Conservation (phyloP, 2,113 vertebrate species). For the Cephalopterus ornatus region DNA sequence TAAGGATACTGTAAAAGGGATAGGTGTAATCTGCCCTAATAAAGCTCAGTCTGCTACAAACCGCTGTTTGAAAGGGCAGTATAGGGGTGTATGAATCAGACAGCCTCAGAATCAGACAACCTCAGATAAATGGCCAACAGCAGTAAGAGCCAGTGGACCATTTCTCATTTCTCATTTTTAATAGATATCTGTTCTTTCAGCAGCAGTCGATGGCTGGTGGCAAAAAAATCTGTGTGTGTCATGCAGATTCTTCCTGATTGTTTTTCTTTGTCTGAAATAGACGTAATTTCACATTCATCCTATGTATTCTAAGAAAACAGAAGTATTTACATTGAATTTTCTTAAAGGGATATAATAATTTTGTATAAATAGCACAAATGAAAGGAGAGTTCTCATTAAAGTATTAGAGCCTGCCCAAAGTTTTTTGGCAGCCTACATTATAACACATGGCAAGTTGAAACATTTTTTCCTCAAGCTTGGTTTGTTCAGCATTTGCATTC, state of each 20-base stretch:
- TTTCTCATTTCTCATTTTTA: neutral
- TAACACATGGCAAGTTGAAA: neutral
- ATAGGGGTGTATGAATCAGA: neutral
- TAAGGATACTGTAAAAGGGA: neutral
- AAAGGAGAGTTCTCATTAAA: conserved; percentile 2
- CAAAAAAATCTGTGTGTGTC: neutral
- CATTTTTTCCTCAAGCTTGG: neutral
- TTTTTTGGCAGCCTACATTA: neutral
- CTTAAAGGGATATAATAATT: neutral
- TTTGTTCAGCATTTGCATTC: neutral
- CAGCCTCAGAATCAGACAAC: neutral
- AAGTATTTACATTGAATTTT: neutral
- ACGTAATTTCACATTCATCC: neutral
- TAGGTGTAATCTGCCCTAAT: neutral
- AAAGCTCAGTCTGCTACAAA: neutral
- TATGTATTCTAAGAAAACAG: neutral
- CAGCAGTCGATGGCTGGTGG: neutral
- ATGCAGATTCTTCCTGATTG: neutral
- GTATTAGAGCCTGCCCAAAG: neutral
- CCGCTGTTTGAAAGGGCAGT: neutral
- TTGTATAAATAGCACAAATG: neutral
- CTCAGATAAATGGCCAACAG: neutral
- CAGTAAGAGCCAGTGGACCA: neutral
- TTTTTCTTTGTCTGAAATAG: neutral
- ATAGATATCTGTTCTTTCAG: neutral